Percentiles rank a stretch among this genome's conserved stretches.
Conservation (phyloP, 1,140 invertebrate species). For the Manduca sexta region DNA sequence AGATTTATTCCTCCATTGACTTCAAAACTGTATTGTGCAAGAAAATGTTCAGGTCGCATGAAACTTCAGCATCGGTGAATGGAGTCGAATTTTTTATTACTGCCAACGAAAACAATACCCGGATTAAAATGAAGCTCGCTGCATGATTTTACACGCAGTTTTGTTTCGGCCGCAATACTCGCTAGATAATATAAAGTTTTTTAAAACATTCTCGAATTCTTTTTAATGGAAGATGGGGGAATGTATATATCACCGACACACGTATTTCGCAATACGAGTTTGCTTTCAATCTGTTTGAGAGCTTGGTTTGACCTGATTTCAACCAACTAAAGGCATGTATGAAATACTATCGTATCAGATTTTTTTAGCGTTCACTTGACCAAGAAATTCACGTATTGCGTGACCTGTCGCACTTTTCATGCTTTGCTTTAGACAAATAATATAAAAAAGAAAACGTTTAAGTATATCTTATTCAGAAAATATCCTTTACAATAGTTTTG, state of each 20-base stretch:
- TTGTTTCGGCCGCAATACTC: conserved; percentile 19
- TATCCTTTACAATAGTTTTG: no score
- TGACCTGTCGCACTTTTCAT: no score
- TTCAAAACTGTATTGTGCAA: not conserved
- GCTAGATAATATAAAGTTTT: conserved; percentile 13
- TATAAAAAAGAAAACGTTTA: no score
- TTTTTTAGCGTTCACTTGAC: not conserved
- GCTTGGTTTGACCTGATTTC: conserved; percentile 6
- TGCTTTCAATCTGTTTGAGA: conserved; percentile 7
- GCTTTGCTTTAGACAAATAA: no score
- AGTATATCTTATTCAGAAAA: no score
- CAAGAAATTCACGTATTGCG: not conserved
- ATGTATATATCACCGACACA: not conserved
- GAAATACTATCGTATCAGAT: not conserved
- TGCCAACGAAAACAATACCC: conserved; percentile 23
- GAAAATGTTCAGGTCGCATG: conserved; percentile 14
- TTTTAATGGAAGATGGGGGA: not conserved
- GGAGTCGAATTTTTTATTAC: conserved; percentile 31
- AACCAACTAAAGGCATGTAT: not conserved
- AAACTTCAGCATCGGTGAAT: conserved; percentile 20
- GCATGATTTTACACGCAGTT: conserved; percentile 27
- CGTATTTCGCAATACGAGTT: not conserved
- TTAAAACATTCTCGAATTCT: conserved; percentile 4
- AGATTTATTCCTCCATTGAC: no score
- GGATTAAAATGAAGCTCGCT: conserved; percentile 23